Evolutionary conservation across 2,888 invertebrate genomes (phyloP), one percentile per base, ranked within the genome.

Genomic region (Tenthredo notha): DNA sequence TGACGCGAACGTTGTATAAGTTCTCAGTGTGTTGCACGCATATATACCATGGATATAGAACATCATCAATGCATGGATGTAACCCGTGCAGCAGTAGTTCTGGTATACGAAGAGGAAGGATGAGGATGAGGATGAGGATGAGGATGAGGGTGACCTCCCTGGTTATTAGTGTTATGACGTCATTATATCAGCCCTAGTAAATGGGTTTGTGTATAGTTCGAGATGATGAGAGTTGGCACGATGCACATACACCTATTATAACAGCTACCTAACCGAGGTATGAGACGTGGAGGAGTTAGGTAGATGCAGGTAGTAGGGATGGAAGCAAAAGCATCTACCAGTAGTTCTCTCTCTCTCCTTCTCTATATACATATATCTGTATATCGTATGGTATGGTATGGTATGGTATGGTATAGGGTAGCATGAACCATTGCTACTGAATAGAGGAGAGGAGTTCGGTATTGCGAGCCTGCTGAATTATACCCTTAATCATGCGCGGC

Each of bases 401-500:
- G 40, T 43, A 37, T 6, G 37, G 47, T 3, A 12, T 0, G 12
- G 12, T 47, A 15, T 47, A 7, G 54, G 21, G 25, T 21, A 25
- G 12, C 61, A 25, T 61, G 9, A 58, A 61, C 61, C 67, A 12
- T 25, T 33, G 72, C 70, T n/a, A 70, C 33, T 83, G 83, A 47
- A 83, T 70, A 65, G 65, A 29, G 47, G 43, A 37, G 12, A 65
- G 47, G 65, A 58, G 40, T 33, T 67, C 25, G 83, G 83, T 83
- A 83, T 83, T 83, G 83, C 83, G 7, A 43, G 25, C 25, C 67
- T 9, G 83, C 47, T 83, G 83, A 83, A 83, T 83, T 83, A 83
- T 83, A 83, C 83, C 83, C 83, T 83, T 67, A 83, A 83, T 83
- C 83, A 83, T 83, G 83, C 83, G 83, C 61, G 67, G 83, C 70